phyloP scores from a whole-genome alignment of 2,113 vertebrate genomes.

The Apteryx mantelli region DNA sequence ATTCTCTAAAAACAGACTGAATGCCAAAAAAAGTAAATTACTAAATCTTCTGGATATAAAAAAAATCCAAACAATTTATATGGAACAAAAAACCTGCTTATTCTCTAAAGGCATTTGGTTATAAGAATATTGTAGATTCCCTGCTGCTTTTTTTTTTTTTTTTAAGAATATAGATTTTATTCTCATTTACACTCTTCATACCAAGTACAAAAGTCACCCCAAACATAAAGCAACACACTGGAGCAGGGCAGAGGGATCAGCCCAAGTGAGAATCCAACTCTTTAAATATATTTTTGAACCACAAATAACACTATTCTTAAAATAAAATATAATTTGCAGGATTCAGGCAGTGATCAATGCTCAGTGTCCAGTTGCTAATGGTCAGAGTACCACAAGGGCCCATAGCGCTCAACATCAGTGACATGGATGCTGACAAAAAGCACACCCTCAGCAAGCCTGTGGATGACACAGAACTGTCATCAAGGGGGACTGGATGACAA shows the following conservation, averaged over 20 bases:
- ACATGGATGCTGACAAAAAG: neutral
- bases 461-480: neutral
- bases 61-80: neutral
- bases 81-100: neutral
- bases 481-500: neutral
- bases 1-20: neutral
- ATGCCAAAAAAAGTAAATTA: slow-evolving; percentile 36
- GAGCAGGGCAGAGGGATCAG: neutral
- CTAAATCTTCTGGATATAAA: neutral
- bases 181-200: neutral
- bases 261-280: neutral
- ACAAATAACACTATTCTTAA: neutral
- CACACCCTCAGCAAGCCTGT: neutral
- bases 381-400: neutral
- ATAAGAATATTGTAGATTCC: neutral
- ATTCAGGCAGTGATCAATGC: neutral
- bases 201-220: neutral
- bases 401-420: neutral
- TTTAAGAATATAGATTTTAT: neutral
- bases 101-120: neutral
- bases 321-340: neutral
- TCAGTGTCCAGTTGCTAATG: rapidly evolving
- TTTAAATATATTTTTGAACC: neutral
- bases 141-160: neutral
- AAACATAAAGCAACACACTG: neutral